phyloP scores from a whole-genome alignment of 1,140 invertebrate genomes.

The Philotrypesis tridentata region DNA sequence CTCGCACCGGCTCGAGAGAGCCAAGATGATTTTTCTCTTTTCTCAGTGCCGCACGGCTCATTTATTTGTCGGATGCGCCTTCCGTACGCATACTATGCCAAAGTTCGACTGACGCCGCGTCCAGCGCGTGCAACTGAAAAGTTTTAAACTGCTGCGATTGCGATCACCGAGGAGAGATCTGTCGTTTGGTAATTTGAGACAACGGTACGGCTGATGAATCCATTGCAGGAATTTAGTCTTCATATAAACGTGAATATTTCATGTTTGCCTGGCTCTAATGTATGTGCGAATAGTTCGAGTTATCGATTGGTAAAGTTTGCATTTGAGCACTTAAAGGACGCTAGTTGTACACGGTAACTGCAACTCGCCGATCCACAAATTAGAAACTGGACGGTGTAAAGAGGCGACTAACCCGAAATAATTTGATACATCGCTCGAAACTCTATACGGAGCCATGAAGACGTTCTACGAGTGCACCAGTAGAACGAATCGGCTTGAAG shows the following conservation, averaged over 20 bases:
- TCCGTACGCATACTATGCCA: conserved; percentile 3
- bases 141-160: conserved; percentile 11
- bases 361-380: not conserved
- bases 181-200: not conserved
- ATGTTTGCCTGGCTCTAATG: too few relatives aligned
- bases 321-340: not conserved
- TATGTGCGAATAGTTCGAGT: not conserved
- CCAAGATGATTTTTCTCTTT: conserved; percentile 9
- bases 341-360: not conserved
- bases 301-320: too few relatives aligned
- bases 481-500: conserved; percentile 56
- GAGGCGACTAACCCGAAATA: conserved; percentile 50
- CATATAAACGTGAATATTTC: too few relatives aligned
- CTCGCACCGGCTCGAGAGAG: not conserved
- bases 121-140: too few relatives aligned
- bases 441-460: conserved; percentile 54
- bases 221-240: too few relatives aligned
- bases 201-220: too few relatives aligned
- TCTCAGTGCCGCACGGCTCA: not conserved
- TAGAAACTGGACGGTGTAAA: conserved; percentile 1
- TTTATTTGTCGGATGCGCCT: not conserved
- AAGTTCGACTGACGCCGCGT: conserved; percentile 25
- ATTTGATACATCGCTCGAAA: conserved; percentile 59
- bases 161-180: not conserved
- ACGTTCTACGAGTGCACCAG: conserved; percentile 53